These are phyloP conservation scores for Eueides isabella DNA, from an alignment of 1,140 invertebrate genomes.

Conservation along the genomic window DNA sequence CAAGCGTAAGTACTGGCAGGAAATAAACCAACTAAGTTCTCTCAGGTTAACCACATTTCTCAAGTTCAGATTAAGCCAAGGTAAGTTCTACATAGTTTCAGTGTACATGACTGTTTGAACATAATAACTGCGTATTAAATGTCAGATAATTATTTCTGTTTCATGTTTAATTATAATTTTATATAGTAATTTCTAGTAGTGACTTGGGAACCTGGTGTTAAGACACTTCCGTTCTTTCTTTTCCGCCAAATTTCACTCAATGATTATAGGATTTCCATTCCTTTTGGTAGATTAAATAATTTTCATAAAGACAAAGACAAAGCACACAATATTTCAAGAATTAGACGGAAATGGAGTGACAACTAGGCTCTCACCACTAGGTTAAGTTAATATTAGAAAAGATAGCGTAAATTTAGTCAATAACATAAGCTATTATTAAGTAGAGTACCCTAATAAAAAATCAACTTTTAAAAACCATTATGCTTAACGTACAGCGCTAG, in stretches of 20 bases:
- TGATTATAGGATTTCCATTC: too few relatives aligned
- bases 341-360: too few relatives aligned
- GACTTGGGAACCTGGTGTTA: too few relatives aligned
- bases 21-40: conserved; percentile 31
- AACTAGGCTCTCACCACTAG: too few relatives aligned
- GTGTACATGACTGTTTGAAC: not conserved
- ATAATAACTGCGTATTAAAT: conserved; percentile 10
- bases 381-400: too few relatives aligned
- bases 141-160: not conserved
- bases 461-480: not conserved
- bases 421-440: not conserved
- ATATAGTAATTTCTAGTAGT: too few relatives aligned
- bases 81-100: conserved; percentile 30
- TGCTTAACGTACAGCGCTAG: not conserved
- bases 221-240: too few relatives aligned
- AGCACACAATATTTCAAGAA: too few relatives aligned
- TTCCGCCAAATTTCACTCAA: too few relatives aligned
- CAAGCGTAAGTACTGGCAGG: conserved; percentile 15
- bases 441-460: not conserved
- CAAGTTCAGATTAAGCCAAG: conserved; percentile 28
- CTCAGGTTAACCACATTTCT: conserved; percentile 27
- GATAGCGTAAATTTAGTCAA: not conserved
- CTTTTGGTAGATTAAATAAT: too few relatives aligned
- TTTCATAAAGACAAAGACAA: too few relatives aligned
- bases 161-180: too few relatives aligned